These are phyloP conservation scores for Auanema sp. DNA, from an alignment of 2,888 invertebrate genomes.

Conservation along the genomic window DNA sequence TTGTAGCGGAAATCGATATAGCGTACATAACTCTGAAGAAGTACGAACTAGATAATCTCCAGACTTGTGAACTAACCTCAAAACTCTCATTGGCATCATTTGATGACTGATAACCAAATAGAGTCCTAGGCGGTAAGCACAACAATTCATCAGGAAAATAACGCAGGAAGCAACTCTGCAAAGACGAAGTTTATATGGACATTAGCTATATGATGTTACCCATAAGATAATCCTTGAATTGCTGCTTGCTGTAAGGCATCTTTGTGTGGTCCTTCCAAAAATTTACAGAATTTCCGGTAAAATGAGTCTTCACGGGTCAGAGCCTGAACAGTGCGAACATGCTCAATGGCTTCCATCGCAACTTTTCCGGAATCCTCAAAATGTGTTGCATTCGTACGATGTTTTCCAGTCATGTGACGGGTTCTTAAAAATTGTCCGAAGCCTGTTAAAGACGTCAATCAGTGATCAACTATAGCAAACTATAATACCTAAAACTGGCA, in stretches of 20 bases:
- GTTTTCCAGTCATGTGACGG: constrained; percentile 63
- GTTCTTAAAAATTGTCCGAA: constrained; percentile 42
- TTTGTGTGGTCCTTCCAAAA: constrained; percentile 42
- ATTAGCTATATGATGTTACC: constrained; percentile 27
- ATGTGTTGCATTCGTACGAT: constrained; percentile 67
- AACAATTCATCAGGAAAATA: constrained; percentile 64
- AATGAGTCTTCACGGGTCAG: constrained; percentile 65
- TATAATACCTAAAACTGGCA: constrained; percentile 62
- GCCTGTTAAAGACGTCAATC: constrained; percentile 47
- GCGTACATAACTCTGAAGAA: constrained; percentile 1
- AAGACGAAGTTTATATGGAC: not conserved
- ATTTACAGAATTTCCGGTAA: constrained; percentile 53
- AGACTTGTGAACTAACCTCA: constrained; percentile 6
- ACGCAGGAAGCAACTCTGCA: constrained; percentile 59
- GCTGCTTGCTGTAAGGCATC: constrained; percentile 47
- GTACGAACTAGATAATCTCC: too few relatives aligned
- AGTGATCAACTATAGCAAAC: not conserved
- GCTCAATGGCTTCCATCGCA: constrained; percentile 66
- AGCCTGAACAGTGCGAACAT: constrained; percentile 66
- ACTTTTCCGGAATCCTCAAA: constrained; percentile 66
- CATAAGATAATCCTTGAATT: constrained; percentile 48
- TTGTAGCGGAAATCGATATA: not conserved
- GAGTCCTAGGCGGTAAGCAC: constrained; percentile 48
- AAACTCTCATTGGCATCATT: constrained; percentile 14
- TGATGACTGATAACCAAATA: not conserved